Conservation (phyloP, 2,888 invertebrate species). For the Synergus gifuensis region DNA sequence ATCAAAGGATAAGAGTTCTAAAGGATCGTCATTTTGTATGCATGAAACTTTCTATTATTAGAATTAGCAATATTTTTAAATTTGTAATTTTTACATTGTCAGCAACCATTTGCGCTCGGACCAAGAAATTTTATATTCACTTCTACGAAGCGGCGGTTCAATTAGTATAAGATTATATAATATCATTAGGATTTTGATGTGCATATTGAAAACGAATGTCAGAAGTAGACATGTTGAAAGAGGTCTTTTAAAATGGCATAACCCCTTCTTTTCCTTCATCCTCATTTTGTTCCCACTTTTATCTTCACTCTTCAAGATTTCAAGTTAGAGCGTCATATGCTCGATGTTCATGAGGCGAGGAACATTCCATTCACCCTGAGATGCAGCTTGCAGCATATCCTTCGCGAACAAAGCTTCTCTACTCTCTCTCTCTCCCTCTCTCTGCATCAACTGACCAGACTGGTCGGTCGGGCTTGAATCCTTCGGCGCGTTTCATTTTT, state of each 20-base stretch:
- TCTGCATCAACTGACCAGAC: conserved; percentile 41
- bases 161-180: too few relatives aligned
- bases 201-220: conserved; percentile 8
- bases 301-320: background rate
- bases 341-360: background rate
- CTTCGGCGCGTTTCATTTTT: conserved; percentile 46
- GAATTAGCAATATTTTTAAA: too few relatives aligned
- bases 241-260: background rate
- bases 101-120: too few relatives aligned
- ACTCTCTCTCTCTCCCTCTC: conserved; percentile 38
- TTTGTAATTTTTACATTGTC: too few relatives aligned
- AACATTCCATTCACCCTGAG: conserved; percentile 36
- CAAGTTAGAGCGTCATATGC: conserved; percentile 16
- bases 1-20: too few relatives aligned
- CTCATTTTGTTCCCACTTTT: conserved; percentile 43
- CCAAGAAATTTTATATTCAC: too few relatives aligned
- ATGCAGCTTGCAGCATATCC: conserved; percentile 39
- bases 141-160: too few relatives aligned
- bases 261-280: conserved; percentile 22
- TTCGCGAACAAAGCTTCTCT: conserved; percentile 39
- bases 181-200: too few relatives aligned
- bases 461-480: conserved; percentile 49
- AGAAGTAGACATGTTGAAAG: conserved; percentile 9
- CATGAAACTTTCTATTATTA: too few relatives aligned
- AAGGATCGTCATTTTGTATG: too few relatives aligned